A percentile compares a stretch with the other conserved stretches of the same genome.
Conservation (phyloP, 2,888 invertebrate species). For the Tachystola acroxantha region DNA sequence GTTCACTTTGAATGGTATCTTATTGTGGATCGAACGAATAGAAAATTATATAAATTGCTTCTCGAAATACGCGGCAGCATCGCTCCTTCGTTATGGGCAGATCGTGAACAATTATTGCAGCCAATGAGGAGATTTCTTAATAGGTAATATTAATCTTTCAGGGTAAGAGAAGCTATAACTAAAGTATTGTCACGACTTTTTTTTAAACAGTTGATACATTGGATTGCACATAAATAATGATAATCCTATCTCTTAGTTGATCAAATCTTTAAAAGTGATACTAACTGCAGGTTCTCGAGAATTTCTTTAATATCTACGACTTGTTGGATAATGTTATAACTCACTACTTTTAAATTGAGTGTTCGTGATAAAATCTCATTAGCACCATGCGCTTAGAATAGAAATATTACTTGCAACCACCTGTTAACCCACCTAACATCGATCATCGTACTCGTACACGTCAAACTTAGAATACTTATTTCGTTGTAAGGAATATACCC, state of each 20-base stretch:
- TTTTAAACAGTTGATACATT: not conserved
- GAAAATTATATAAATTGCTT: constrained; percentile 64
- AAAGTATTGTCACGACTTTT: not conserved
- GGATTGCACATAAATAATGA: too few relatives aligned
- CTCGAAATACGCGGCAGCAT: constrained; percentile 39
- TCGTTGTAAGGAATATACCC: not conserved
- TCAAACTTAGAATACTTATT: not conserved
- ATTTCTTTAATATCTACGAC: not conserved
- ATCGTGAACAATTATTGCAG: constrained; percentile 47
- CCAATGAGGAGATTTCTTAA: constrained; percentile 31
- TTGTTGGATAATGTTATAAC: not conserved
- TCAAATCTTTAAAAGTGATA: too few relatives aligned
- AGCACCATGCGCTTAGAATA: constrained; percentile 11
- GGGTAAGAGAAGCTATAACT: not conserved
- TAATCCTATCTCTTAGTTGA: too few relatives aligned
- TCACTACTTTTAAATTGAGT: constrained; percentile 23
- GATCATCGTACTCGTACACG: not conserved
- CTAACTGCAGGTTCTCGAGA: not conserved
- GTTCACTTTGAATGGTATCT: constrained; percentile 55
- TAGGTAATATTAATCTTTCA: constrained; percentile 23
- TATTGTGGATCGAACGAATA: constrained; percentile 51
- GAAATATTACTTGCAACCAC: constrained; percentile 12
- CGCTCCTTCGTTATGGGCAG: constrained; percentile 30
- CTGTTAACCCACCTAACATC: constrained; percentile 10
- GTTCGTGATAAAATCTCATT: constrained; percentile 40